A percentile compares a stretch with the other conserved stretches of the same genome.
phyloP scores from a whole-genome alignment of 2,113 vertebrate species.

The Gallinago jamesoni region DNA sequence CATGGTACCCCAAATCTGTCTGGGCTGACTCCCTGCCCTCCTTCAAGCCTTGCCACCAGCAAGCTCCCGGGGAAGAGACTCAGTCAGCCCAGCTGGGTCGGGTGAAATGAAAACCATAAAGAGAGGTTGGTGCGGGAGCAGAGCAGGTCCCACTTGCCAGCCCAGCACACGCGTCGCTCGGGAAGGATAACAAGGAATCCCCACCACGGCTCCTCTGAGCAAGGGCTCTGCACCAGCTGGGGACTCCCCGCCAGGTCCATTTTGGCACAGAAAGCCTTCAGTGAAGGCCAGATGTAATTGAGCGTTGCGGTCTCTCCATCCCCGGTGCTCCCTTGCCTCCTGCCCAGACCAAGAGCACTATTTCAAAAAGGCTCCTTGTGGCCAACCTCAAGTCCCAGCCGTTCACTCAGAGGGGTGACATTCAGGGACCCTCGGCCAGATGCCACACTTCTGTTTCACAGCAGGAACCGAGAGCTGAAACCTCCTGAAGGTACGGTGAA shows the following conservation, averaged over 20 bases:
- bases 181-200: neutral
- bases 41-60: neutral
- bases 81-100: neutral
- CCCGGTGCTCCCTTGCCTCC: neutral
- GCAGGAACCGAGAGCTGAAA: neutral
- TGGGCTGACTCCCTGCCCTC: neutral
- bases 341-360: neutral
- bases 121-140: neutral
- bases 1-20: neutral
- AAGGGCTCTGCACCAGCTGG: neutral
- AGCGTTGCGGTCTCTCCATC: neutral
- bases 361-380: neutral
- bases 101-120: neutral
- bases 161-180: neutral
- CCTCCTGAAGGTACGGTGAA: neutral
- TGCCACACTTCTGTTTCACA: neutral
- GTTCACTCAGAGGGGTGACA: neutral
- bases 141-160: neutral
- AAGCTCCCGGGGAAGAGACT: neutral
- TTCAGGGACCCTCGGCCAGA: neutral
- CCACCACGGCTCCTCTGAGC: neutral
- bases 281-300: neutral
- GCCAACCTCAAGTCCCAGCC: neutral
- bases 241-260: neutral
- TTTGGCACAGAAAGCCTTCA: neutral